Evolutionary conservation across 1,140 invertebrate species (phyloP), one percentile per base, ranked within the genome.

Genomic region (Tribolium castaneum): DNA sequence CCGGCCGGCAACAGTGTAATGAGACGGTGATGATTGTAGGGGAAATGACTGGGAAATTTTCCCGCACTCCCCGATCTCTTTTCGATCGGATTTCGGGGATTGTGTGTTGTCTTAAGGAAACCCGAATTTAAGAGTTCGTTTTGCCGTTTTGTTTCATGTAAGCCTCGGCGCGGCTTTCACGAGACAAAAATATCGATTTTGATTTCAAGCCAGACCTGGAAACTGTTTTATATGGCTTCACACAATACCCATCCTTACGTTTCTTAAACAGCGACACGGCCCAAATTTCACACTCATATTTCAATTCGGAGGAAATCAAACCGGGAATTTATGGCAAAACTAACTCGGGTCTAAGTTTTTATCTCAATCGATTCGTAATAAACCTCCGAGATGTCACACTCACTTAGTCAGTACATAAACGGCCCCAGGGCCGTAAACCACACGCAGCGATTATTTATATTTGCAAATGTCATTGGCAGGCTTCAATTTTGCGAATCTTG

Each of bases 401-500:
- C 7, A 16, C 12, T 16, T 52, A 14, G 59, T 35, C 59, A 35
- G 59, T 66, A 66, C 19, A 59, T 59, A 59, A 59, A 59, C n/a
- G 54, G 19, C 30, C 59, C 9, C 4, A 10, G n/a, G 7, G 59
- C 16, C 59, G 45, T 66, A 66, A 66, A 66, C 13, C 22, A 25
- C 56, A 62, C 22, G 7, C 56, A 34, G 10, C 3, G 7, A 66
- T 66, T 66, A 66, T 66, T 66, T 66, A 66, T 54, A 73, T 73
- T 73, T 73, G 35, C 52, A 22, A 30, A 54, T 54, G 71, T 73
- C 71, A 73, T 35, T 51, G 22, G 25, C 71, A 73, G 70, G 6
- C 50, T 72, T 52, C 70, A 72, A 72, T 72, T 72, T 72, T 2
- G 45, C 54, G 54, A 22, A 59, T 59, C 54, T 59, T 59, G 54